Conservation (phyloP, 2,888 invertebrate species). For the Xestia rhomboidea region DNA sequence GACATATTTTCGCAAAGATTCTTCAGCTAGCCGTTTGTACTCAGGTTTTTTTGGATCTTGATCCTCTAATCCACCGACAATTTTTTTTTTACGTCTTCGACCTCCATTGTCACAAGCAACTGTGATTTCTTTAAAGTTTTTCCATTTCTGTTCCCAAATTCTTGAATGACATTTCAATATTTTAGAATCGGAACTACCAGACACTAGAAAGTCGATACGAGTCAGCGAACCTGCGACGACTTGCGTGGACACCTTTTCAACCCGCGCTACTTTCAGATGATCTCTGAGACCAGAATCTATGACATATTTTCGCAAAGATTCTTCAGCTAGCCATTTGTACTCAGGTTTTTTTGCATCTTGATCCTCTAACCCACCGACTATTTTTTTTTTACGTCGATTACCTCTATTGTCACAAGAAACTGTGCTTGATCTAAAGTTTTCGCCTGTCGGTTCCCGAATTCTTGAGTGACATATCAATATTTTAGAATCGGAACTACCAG, state of each 20-base stretch:
- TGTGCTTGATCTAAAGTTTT: neutral
- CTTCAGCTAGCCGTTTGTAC: neutral
- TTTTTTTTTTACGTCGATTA: neutral
- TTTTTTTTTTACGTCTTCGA: neutral
- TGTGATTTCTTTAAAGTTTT: neutral
- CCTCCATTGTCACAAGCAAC: neutral
- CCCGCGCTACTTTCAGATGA: slow-evolving; percentile 40
- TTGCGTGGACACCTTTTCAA: slow-evolving; percentile 67
- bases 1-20: neutral
- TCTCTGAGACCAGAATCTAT: slow-evolving; percentile 24
- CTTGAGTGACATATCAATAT: slow-evolving; percentile 45
- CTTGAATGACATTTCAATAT: slow-evolving; percentile 45
- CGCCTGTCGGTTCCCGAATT: slow-evolving; percentile 66
- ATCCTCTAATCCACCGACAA: neutral
- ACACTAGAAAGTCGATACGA: slow-evolving; percentile 54
- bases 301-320: slow-evolving; percentile 44
- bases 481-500: neutral
- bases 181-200: neutral
- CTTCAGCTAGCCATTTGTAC: neutral
- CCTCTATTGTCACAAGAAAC: neutral
- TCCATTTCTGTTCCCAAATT: slow-evolving; percentile 66
- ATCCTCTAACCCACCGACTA: neutral
- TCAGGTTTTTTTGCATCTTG: neutral
- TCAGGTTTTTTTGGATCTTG: neutral
- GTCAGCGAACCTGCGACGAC: slow-evolving; percentile 67